phyloP scores from a whole-genome alignment of 2,113 vertebrate genomes.

The Rhodinocichla rosea region DNA sequence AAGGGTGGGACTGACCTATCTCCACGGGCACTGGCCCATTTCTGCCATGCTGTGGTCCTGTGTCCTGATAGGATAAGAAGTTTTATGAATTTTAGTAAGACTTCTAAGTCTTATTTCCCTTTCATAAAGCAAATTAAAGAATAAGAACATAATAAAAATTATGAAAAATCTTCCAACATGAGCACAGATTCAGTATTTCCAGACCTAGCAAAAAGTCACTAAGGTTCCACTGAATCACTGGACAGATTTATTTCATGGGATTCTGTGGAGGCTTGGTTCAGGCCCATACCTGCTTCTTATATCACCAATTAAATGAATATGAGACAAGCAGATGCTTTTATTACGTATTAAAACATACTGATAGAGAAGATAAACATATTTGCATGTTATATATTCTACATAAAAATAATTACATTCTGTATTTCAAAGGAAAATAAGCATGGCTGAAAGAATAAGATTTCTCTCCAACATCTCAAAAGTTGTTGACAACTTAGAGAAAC shows the following conservation, averaged over 20 bases:
- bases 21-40: not conserved
- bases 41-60: not conserved
- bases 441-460: not conserved
- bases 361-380: not conserved
- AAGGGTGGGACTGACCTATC: rapidly evolving
- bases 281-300: not conserved
- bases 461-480: not conserved
- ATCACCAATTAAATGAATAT: not conserved
- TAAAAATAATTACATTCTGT: not conserved
- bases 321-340: not conserved
- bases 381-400: not conserved
- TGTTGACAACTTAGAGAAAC: not conserved
- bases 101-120: not conserved
- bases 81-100: not conserved
- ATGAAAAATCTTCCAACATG: not conserved
- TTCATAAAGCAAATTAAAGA: not conserved
- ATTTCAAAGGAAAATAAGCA: not conserved
- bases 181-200: not conserved
- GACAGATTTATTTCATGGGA: not conserved
- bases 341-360: not conserved
- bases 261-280: not conserved
- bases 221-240: not conserved
- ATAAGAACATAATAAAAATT: not conserved
- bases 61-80: not conserved
- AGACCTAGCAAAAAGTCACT: not conserved